phyloP scores from a whole-genome alignment of 2,797 vertebrate genomes.

The Naso thynnoides region DNA sequence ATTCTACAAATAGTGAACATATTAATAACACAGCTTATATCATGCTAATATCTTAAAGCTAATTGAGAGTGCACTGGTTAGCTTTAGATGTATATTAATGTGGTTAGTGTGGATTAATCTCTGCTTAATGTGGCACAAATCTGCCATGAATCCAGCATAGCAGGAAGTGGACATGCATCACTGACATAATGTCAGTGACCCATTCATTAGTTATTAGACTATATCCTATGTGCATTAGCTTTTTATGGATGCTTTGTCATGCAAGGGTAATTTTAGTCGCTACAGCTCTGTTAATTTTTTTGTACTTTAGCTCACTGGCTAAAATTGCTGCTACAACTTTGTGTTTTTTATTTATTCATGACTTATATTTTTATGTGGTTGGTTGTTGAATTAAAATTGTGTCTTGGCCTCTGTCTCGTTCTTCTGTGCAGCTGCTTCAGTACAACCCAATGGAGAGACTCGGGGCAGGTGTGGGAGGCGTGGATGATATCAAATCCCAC shows the following conservation, averaged over 20 bases:
- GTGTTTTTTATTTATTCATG: background rate
- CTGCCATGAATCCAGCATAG: conserved; percentile 1
- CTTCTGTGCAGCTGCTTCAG: conserved; percentile 90
- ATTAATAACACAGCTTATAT: conserved; percentile 18
- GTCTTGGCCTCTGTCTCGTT: conserved; percentile 9
- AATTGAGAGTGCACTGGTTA: conserved; percentile 55
- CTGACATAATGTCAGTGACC: background rate
- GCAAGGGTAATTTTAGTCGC: too few species aligned
- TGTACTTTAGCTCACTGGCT: background rate
- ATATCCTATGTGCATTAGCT: too few species aligned
- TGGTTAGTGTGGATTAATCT: conserved; percentile 39
- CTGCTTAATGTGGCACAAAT: conserved; percentile 25
- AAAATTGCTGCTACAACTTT: too few species aligned
- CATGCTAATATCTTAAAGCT: conserved; percentile 51
- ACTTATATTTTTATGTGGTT: too few species aligned
- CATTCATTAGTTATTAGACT: too few species aligned
- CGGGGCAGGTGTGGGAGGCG: conserved; percentile 93
- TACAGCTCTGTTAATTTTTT: background rate
- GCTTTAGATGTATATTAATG: conserved; percentile 55
- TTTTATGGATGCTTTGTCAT: background rate
- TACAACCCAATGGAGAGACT: conserved; percentile 94
- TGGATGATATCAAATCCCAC: conserved; percentile 97
- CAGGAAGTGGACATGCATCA: background rate
- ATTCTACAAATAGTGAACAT: background rate
- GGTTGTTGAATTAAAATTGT: conserved; percentile 2